Evolutionary conservation across 2,113 vertebrate genomes (phyloP), one percentile per base, ranked within the genome.

Genomic region (Seriola quinqueradiata): DNA sequence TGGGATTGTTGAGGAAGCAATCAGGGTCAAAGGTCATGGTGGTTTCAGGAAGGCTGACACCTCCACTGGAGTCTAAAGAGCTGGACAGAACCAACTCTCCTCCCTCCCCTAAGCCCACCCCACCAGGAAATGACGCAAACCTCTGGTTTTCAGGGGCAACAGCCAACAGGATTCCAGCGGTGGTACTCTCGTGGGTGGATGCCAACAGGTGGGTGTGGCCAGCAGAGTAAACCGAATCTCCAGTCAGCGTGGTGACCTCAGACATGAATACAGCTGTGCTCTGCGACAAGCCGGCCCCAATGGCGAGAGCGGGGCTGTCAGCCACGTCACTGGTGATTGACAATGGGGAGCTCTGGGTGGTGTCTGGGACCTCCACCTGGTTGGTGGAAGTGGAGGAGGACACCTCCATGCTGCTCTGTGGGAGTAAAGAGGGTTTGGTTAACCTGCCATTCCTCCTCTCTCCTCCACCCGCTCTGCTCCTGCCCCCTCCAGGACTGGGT

Each of bases 1-100:
- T 99, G 82, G 98, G 98, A 79, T 99, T 99, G 89, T 99, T 99
- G 88, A 99, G 98, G 95, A 99, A 99, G 95, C 98, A 99, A 93
- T 99, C 98, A 1, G 98, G 98, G 94, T 99, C 98, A 89, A 99
- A 99, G 89, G 97, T 99, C 97, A 99, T 97, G 90, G 96, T 95
- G 90, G 97, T 96, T 88, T 99, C 98, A 14, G 97, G 97, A 72
- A 98, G 95, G 95, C 97, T 98, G 85, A 98, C 93, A 72, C 88
- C 91, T 94, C 95, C 95, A 71, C 95, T 93, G 58, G 96, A 93
- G 66, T 99, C 98, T 3, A 99, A 95, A 84, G 95, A 98, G 89
- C 97, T 99, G 71, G 98, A 98, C 57, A 99, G 96, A 75, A 98
- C 97, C 80, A 99, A 93, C 91, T 99, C 98, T 89, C 98, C 95